Evolutionary conservation across 2,888 invertebrate genomes (phyloP), one percentile per base, ranked within the genome.

Genomic region (Rhingia rostrata): DNA sequence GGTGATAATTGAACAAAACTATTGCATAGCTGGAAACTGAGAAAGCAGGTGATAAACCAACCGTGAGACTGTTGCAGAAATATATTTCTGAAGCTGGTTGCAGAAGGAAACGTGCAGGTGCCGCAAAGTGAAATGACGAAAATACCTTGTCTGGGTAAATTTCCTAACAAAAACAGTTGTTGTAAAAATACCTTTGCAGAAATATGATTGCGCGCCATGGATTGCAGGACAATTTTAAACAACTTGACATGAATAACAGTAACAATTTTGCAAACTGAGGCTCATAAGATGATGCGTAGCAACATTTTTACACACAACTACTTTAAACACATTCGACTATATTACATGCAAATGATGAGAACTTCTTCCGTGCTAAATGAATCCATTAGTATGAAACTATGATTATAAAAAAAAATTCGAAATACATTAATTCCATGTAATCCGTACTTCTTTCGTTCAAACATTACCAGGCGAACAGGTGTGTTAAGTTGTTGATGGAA

Each of bases 261-360:
- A 22, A 22, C 22, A 22, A 2, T 22, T 22, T 22, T 22, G 22
- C 22, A 22, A 22, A 22, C 2, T 22, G 22, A 22, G 2, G 22
- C 22, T 22, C 22, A 22, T 22, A 22, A 22, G 22, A 2, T 22
- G 22, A 22, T 22, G 22, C 1, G 22, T 22, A 22, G 22, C 22
- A 22, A 22, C 22, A 22, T 22, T 22, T 22, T 22, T 22, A 22
- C 22, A 22, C 22, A 22, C 22, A 1, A 22, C 2, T 2, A 22
- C 2, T 2, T 22, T 22, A 22, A 22, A 22, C 2, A 22, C 22
- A 22, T 22, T 22, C 1, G 22, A 22, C 22, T 2, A 22, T 22
- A n/a, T n/a, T n/a, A 2, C 22, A 22, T 22, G 22, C 22, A 22
- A 22, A 22, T 22, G 6, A n/a, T 89, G 97, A 96, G 0, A 98